Conservation (phyloP, 2,797 vertebrate species). For the Okamejei kenojei region DNA sequence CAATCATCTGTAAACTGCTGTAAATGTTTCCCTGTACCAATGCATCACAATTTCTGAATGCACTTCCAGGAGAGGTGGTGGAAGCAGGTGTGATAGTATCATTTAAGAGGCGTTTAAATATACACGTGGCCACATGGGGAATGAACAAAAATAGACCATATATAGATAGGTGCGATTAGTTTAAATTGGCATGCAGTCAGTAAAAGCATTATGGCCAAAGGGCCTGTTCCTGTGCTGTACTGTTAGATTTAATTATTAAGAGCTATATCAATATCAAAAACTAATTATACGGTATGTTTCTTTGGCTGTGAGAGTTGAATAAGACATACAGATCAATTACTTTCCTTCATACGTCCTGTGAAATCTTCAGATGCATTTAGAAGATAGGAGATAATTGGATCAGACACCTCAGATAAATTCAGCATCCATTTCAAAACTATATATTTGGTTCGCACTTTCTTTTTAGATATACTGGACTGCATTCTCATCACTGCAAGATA, state of each 20-base stretch:
- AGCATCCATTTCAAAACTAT: neutral
- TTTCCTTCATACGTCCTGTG: neutral
- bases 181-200: too few species aligned
- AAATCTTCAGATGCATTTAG: neutral
- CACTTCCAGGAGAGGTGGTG: too few species aligned
- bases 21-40: neutral
- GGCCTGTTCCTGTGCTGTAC: too few species aligned
- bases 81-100: too few species aligned
- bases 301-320: neutral
- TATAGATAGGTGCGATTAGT: too few species aligned
- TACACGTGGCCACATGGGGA: too few species aligned
- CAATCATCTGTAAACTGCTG: neutral
- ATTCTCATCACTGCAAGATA: neutral
- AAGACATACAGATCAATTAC: neutral
- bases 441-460: neutral
- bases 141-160: too few species aligned
- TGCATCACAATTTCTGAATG: neutral
- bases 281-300: neutral
- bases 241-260: neutral
- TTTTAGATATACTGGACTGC: neutral
- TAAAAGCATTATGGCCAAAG: too few species aligned
- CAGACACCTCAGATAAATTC: neutral
- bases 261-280: neutral
- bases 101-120: too few species aligned
- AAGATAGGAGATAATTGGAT: neutral